Evolutionary conservation across 2,113 vertebrate genomes (phyloP).

Genomic region (Agapornis roseicollis): DNA sequence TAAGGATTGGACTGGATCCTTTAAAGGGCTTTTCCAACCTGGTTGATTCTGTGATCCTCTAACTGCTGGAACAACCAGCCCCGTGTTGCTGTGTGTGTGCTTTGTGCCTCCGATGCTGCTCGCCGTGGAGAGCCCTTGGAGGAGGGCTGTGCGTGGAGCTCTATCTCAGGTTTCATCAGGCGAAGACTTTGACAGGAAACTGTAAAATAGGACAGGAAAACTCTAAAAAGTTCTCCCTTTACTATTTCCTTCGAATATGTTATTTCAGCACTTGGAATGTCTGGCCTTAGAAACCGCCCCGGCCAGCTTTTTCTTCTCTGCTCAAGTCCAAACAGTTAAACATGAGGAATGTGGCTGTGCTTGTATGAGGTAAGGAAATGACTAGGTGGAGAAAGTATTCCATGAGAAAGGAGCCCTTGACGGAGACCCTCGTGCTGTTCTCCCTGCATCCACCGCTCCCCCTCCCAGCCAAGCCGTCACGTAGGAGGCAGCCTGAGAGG

Average conservation of each 20-base stretch:
- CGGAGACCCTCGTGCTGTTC: background rate
- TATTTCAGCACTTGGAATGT: slow-evolving; percentile 57
- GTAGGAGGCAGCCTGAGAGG: background rate
- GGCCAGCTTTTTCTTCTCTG: slow-evolving; percentile 40
- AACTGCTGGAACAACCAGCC: background rate
- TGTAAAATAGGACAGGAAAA: slow-evolving; percentile 54
- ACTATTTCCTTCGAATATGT: slow-evolving; percentile 46
- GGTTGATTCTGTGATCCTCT: background rate
- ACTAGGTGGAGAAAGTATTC: slow-evolving; percentile 47
- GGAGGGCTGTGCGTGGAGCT: background rate
- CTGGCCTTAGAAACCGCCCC: slow-evolving; percentile 15
- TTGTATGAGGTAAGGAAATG: slow-evolving; percentile 55
- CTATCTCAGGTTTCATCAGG: background rate
- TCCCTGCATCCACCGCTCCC: background rate
- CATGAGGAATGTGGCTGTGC: slow-evolving; percentile 47
- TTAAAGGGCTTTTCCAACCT: background rate
- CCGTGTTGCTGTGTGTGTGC: fast-evolving
- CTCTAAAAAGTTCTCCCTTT: background rate
- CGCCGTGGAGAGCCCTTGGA: background rate
- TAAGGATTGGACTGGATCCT: background rate
- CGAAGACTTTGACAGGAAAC: slow-evolving; percentile 29
- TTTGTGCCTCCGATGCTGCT: background rate
- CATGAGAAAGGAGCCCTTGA: slow-evolving; percentile 31
- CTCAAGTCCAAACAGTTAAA: slow-evolving; percentile 46
- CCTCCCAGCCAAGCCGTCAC: background rate